Percentiles rank a stretch among this genome's conserved stretches.
These are phyloP conservation scores for Chrysogorgia sp. DNA, from an alignment of 92 coral and sea anemone genomes.

Conservation along the genomic window DNA sequence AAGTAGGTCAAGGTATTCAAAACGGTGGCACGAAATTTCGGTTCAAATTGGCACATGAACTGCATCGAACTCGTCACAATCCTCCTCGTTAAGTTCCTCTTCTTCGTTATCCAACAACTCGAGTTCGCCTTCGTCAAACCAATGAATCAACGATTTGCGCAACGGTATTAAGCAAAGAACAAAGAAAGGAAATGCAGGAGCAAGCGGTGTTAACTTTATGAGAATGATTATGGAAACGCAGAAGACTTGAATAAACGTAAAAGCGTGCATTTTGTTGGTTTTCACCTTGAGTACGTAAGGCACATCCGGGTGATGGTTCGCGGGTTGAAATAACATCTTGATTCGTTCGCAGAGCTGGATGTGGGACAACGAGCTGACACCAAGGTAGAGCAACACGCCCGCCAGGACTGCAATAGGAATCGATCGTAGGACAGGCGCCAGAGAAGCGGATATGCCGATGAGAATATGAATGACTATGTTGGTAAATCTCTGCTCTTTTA, in stretches of 20 bases:
- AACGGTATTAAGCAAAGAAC: slow-evolving; percentile 88
- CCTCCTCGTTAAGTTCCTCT: slow-evolving; percentile 89
- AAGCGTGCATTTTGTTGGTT: slow-evolving; percentile 87
- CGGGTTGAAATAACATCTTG: slow-evolving; percentile 75
- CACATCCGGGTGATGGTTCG: slow-evolving; percentile 88
- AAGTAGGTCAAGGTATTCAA: neutral
- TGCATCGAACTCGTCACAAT: slow-evolving; percentile 87
- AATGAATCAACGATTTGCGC: slow-evolving; percentile 76
- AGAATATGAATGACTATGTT: slow-evolving; percentile 88
- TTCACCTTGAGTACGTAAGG: slow-evolving; percentile 77
- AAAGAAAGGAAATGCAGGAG: slow-evolving; percentile 83
- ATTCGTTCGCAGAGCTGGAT: slow-evolving; percentile 86
- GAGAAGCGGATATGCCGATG: slow-evolving; percentile 80
- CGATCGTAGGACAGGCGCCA: slow-evolving; percentile 81
- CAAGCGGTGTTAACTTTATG: slow-evolving; percentile 72
- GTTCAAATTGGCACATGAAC: slow-evolving; percentile 83
- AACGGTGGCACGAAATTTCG: neutral
- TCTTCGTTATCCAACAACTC: slow-evolving; percentile 89
- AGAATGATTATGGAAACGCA: slow-evolving; percentile 73
- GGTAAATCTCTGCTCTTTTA: slow-evolving; percentile 91
- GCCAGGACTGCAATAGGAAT: slow-evolving; percentile 91
- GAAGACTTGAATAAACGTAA: slow-evolving; percentile 80
- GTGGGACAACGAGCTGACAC: slow-evolving; percentile 87
- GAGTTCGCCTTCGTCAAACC: slow-evolving; percentile 74
- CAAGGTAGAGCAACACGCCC: slow-evolving; percentile 92